Evolutionary conservation across 2,113 vertebrate genomes (phyloP), one percentile per base, ranked within the genome.

Genomic region (Raphicerus campestris): DNA sequence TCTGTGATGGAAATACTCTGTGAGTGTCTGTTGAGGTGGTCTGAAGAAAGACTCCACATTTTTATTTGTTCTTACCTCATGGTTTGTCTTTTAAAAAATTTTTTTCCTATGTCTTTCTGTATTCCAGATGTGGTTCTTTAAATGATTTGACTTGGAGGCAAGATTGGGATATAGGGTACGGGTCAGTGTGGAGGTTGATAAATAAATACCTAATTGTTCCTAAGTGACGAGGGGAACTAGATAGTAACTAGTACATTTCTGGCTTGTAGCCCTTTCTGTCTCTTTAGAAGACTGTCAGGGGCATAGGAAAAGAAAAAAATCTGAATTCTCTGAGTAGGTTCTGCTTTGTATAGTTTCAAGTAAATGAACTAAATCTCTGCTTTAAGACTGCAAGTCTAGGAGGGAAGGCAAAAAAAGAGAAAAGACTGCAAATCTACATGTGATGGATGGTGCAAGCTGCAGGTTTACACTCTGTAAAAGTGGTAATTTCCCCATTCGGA

Each of bases 401-500:
- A 42, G 35, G 70, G 20, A 73, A 39, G n/a, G 19, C 35, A 24
- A 39, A 70, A 70, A 73, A 39, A 39, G n/a, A 73, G 39, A 42
- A 56, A 90, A 88, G 26, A 91, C 47, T 86, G 49, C 22, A 92
- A 51, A 14, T 39, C 35, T 88, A 15, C 30, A 35, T n/a, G 9
- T 60, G 82, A 53, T 32, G n/a, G 60, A 53, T 32, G n/a, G 70
- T 91, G 10, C 45, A 78, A 88, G 56, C 32, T 39, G 39, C 92
- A 89, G 53, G 22, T 58, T 97, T 61, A 56, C 42, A 51, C 89
- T 97, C 47, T 58, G 28, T 91, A 83, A 96, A 93, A 91, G 45
- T 60, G 39, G 58, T 87, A 70, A 87, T 96, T 97, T 86, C 89
- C 96, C 92, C 51, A 17, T 87, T 89, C 80, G 35, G 77, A 90